Base-by-base conservation (phyloP, 2,888 invertebrate genomes). In the Autographa pulchrina region DNA sequence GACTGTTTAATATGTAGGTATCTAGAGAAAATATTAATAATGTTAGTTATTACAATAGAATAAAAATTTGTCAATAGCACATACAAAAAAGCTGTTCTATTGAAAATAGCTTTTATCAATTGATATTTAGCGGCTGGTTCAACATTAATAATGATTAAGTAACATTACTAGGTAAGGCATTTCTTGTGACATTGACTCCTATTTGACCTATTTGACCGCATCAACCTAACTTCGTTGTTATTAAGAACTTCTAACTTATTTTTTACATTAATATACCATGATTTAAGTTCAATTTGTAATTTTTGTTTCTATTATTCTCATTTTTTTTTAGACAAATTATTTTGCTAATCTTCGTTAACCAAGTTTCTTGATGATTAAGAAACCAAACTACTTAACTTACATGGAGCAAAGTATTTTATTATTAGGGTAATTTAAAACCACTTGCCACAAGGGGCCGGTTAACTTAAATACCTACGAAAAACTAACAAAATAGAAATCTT, bases 161-260 rank as follows among this genome's bases (percentile, higher is more conserved):
- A 48, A 48, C 43, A 48, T 48, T 48, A 6, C 7, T 48, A 48
- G n/a, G n/a, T 48, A 48, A n/a, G 16, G n/a, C 7, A n/a, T n/a
- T 69, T 35, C 64, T 31, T 16, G 41, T 35, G 62, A 63, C 60
- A 67, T 65, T 70, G 70, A 38, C 38, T 70, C 62, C 13, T 56
- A 56, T 20, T 11, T 43, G 77, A 77, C 77, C 77, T 70, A 32
- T 70, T 75, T 75, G 77, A 77, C 77, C 76, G 65, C 54, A 38
- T 32, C 43, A 58, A 69, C 65, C 65, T 65, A 52, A 16, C 5
- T 7, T n/a, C 6, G 43, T 14, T 43, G 4, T 43, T 43, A 43
- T 16, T 16, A 43, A 43, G 16, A 43, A 43, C 14, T 43, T 43
- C 3, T 43, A 43, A 35, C 35, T 35, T 35, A 38, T 11, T 11